Percentiles rank a stretch among this genome's conserved stretches.
phyloP scores from a whole-genome alignment of 2,888 invertebrate genomes.

The Frankliniella intonsa region DNA sequence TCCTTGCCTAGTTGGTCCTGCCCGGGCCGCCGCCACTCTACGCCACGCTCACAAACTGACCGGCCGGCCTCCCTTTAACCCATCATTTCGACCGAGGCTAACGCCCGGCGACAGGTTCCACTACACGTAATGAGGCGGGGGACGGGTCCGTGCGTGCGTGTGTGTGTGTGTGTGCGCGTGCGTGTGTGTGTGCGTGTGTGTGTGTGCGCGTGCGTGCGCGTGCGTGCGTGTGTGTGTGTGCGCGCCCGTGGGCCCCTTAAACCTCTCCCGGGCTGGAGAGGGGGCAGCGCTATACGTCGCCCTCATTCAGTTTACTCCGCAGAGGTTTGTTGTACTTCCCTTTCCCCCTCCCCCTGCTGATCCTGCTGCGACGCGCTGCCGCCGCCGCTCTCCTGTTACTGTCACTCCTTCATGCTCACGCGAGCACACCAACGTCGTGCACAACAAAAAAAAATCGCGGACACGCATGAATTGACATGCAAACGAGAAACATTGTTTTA shows the following conservation, averaged over 20 bases:
- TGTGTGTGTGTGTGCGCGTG: slow-evolving; percentile 1
- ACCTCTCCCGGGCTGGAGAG: neutral
- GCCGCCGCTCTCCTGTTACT: neutral
- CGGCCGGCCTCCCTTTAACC: neutral
- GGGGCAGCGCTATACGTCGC: too few species aligned
- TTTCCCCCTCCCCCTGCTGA: neutral
- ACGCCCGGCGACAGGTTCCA: neutral
- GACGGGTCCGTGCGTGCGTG: neutral
- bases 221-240: neutral
- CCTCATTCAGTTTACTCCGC: too few species aligned
- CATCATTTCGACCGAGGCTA: neutral
- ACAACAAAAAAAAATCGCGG: too few species aligned
- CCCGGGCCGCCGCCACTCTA: too few species aligned
- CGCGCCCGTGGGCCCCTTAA: neutral
- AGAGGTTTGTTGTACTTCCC: neutral
- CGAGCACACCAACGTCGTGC: too few species aligned
- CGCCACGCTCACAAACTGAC: too few species aligned
- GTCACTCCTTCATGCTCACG: too few species aligned
- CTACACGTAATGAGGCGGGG: neutral
- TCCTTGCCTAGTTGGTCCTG: too few species aligned
- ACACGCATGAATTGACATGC: too few species aligned
- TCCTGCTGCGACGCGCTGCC: neutral
- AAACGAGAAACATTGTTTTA: too few species aligned
- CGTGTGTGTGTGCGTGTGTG: neutral
- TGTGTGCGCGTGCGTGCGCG: neutral